A percentile compares a stretch with the other conserved stretches of the same genome.
phyloP scores from a whole-genome alignment of 2,888 invertebrate genomes.

The Sinodicranocentrus sp. region DNA sequence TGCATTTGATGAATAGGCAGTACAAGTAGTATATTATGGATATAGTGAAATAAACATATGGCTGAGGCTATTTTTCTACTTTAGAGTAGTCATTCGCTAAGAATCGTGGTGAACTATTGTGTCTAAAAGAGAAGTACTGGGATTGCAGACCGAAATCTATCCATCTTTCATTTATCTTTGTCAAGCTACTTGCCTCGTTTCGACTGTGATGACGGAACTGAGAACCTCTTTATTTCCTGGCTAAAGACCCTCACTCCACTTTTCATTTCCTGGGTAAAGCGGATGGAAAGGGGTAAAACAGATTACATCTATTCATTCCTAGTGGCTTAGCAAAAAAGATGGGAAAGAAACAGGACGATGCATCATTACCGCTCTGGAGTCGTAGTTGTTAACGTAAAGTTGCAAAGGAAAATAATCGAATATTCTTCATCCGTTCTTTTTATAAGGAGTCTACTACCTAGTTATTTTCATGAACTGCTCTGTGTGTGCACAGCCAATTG shows the following conservation, averaged over 20 bases:
- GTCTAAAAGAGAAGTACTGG: conserved; percentile 3
- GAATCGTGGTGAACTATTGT: conserved; percentile 9
- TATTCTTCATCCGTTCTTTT: not conserved
- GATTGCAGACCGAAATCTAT: conserved; percentile 29
- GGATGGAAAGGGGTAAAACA: conserved; percentile 13
- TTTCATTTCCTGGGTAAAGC: not conserved
- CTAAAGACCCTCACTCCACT: not conserved
- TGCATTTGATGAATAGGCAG: too few species aligned
- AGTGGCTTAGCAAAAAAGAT: too few species aligned
- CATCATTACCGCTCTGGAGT: not conserved
- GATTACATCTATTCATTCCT: conserved; percentile 20
- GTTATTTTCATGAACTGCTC: too few species aligned
- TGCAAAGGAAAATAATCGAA: not conserved
- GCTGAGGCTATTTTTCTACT: not conserved
- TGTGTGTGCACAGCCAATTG: too few species aligned
- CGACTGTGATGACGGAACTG: conserved; percentile 31
- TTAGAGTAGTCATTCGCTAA: not conserved
- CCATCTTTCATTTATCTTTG: conserved; percentile 53
- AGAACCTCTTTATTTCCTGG: conserved; percentile 30
- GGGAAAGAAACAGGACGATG: conserved; percentile 6
- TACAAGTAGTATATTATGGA: too few species aligned
- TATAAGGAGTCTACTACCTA: too few species aligned
- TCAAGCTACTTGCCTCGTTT: too few species aligned
- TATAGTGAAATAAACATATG: conserved; percentile 15
- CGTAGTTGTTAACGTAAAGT: not conserved